These are phyloP conservation scores for Zoroaster sp. DNA, from an alignment of 53 echinoderm and acorn worm species.

Conservation along the genomic window DNA sequence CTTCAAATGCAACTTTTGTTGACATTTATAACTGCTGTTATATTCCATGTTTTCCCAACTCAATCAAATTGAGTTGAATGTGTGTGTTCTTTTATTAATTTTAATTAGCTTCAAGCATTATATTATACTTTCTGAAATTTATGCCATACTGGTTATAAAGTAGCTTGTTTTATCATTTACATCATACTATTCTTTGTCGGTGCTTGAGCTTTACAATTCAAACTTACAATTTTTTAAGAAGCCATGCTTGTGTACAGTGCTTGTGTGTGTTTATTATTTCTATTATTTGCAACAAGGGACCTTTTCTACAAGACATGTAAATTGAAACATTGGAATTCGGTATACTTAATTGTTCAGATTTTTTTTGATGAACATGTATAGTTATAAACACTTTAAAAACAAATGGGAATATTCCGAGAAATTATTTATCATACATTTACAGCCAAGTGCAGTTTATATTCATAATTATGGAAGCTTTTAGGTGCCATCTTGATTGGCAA, in stretches of 20 bases:
- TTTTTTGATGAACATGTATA: not conserved
- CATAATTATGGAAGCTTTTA: not conserved
- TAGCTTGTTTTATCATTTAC: not conserved
- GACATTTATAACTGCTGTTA: constrained; percentile 8
- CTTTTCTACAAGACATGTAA: not conserved
- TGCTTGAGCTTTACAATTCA: constrained; percentile 6
- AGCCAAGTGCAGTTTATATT: not conserved
- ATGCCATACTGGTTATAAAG: not conserved
- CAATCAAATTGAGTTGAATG: constrained; percentile 62
- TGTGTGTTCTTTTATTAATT: constrained; percentile 1
- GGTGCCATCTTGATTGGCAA: not conserved
- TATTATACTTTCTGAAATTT: not conserved
- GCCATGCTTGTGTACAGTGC: not conserved
- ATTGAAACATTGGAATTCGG: not conserved
- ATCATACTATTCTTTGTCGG: not conserved
- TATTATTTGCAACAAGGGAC: not conserved
- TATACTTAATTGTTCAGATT: not conserved
- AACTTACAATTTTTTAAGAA: not conserved
- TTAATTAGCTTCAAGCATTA: constrained; percentile 53
- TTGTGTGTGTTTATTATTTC: not conserved
- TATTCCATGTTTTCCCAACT: constrained; percentile 2
- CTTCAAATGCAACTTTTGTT: not conserved
- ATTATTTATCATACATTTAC: not conserved
- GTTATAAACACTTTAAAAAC: not conserved
- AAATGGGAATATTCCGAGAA: not conserved